Evolutionary conservation across 2,888 invertebrate genomes (phyloP).

Genomic region (Neocrepidodera transversa): DNA sequence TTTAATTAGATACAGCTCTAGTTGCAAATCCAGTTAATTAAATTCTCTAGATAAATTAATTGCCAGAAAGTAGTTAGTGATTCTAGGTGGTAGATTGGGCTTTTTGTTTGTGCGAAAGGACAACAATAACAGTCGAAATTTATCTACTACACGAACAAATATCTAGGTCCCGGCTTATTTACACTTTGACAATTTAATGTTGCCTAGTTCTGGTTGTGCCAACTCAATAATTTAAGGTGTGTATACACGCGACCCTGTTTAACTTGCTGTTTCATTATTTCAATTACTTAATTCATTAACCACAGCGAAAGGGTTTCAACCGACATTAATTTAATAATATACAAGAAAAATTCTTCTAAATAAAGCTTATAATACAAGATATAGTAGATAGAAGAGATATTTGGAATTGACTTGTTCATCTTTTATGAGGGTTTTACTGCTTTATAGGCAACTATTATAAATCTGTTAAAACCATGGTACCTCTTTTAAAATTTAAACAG

Average conservation of each 20-base stretch:
- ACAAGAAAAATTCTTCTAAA: too few relatives aligned
- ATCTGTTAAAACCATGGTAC: too few relatives aligned
- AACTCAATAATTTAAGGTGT: slow-evolving; percentile 3
- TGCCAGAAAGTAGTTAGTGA: slow-evolving; percentile 13
- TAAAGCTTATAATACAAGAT: too few relatives aligned
- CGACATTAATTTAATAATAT: too few relatives aligned
- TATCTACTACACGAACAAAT: slow-evolving; percentile 10
- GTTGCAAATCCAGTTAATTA: slow-evolving; percentile 12
- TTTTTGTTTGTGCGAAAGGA: slow-evolving; percentile 7
- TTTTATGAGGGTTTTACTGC: too few relatives aligned
- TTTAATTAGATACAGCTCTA: slow-evolving; percentile 7
- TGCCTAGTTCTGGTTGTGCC: not conserved
- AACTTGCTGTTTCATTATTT: slow-evolving; percentile 4
- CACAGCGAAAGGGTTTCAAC: not conserved
- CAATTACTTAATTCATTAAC: slow-evolving; percentile 7
- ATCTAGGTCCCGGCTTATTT: not conserved
- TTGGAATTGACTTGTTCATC: too few relatives aligned
- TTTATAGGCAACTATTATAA: too few relatives aligned
- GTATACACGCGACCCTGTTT: not conserved
- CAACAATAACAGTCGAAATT: slow-evolving; percentile 9
- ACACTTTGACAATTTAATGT: slow-evolving; percentile 14
- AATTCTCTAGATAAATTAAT: slow-evolving; percentile 16
- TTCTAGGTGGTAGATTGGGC: not conserved
- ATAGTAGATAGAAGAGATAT: too few relatives aligned
- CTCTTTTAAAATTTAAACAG: too few relatives aligned